Evolutionary conservation across 2,113 vertebrate species (phyloP).

Genomic region (Marcusenius ussheri): DNA sequence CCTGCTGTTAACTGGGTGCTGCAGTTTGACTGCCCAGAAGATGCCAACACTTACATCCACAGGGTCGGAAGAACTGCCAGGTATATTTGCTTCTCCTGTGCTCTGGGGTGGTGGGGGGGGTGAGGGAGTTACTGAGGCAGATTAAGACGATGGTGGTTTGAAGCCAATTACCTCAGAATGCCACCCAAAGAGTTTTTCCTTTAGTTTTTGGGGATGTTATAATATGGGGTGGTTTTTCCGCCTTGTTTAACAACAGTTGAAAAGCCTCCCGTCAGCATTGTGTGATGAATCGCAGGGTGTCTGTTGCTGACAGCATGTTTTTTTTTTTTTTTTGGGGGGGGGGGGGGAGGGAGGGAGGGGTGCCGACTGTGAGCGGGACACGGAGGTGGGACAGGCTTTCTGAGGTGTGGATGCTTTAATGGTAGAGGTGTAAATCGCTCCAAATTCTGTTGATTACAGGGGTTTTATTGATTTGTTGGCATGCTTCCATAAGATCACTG

Average conservation of each 20-base stretch:
- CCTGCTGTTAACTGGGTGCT: conserved; percentile 96
- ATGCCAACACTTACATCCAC: conserved; percentile 93
- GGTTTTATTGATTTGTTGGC: neutral
- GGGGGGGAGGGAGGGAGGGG: too few relatives aligned
- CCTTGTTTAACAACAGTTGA: neutral
- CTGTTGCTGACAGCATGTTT: neutral
- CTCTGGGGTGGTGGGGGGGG: neutral
- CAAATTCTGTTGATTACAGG: neutral
- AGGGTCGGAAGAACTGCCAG: conserved; percentile 84
- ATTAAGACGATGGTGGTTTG: neutral
- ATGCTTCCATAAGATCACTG: neutral
- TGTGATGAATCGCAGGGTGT: neutral
- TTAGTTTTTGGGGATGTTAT: neutral
- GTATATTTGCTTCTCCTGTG: too few relatives aligned
- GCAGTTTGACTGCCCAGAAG: conserved; percentile 94
- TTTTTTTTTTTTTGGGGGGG: too few relatives aligned
- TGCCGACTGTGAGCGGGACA: neutral
- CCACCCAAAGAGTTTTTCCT: neutral
- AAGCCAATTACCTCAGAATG: neutral
- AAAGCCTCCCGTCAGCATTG: neutral
- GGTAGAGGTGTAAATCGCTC: too few relatives aligned
- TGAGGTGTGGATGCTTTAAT: neutral
- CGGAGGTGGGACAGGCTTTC: too few relatives aligned
- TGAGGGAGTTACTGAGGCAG: neutral
- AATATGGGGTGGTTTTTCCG: neutral